These are phyloP conservation scores for Puffinus mauretanicus DNA, from an alignment of 2,113 vertebrate genomes.

Conservation along the genomic window DNA sequence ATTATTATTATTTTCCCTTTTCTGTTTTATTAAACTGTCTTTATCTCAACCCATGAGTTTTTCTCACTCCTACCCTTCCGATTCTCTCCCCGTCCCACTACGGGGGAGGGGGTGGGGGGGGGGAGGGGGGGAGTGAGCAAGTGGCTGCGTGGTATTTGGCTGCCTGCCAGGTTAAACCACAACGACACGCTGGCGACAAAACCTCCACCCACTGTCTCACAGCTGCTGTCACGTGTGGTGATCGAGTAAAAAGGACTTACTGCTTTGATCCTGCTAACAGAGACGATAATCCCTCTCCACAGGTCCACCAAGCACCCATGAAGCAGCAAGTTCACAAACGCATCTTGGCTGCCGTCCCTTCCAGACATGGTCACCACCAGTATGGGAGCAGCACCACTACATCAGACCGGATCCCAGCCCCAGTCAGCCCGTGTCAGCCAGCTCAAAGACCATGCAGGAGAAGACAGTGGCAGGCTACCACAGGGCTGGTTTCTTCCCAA, in stretches of 20 bases:
- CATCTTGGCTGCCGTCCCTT: not conserved
- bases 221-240: accelerated
- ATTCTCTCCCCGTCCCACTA: too few relatives aligned
- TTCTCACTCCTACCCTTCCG: too few relatives aligned
- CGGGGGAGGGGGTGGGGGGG: too few relatives aligned
- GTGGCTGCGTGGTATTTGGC: too few relatives aligned
- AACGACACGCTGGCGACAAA: accelerated
- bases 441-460: accelerated
- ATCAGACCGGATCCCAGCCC: accelerated
- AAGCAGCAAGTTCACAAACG: not conserved
- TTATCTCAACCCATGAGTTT: too few relatives aligned
- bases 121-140: too few relatives aligned
- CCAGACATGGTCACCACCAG: not conserved
- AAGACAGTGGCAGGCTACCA: not conserved
- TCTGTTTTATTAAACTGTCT: too few relatives aligned
- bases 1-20: too few relatives aligned
- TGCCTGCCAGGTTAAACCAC: too few relatives aligned
- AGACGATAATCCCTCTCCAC: not conserved
- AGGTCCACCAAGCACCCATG: not conserved
- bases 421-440: not conserved
- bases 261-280: not conserved
- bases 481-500: not conserved
- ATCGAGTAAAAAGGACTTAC: not conserved
- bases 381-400: not conserved
- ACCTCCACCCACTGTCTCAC: not conserved